Base-by-base conservation (phyloP, 2,888 invertebrate genomes). In the Alviniconcha strummeri region DNA sequence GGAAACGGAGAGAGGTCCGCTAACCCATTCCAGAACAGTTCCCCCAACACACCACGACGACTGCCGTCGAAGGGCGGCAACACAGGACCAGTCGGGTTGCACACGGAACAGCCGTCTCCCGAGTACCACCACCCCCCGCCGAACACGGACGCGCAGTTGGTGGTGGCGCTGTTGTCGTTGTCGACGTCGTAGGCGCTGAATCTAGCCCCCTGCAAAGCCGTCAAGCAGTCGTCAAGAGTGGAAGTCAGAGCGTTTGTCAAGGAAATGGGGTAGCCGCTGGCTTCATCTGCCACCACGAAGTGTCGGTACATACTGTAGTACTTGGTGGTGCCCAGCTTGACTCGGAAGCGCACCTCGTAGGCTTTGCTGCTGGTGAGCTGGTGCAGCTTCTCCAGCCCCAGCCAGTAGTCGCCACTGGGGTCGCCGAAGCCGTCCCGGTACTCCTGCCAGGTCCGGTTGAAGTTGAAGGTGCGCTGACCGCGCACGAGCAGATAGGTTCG, bases 381-480 rank as follows among this genome's bases (percentile, higher is more conserved):
- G 15, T 85, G 75, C 13, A 85, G 52, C 52, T 81, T 83, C 52
- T 85, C 83, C 55, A 83, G 72, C 2, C 85, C 85, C 55, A 85
- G 64, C 83, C 83, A 85, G 52, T 72, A 78, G 54, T 80, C 72
- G 5, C 56, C 74, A 17, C 2, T 57, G 0, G 1, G 15, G 54
- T 83, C 74, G 19, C 82, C 82, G 36, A 85, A 85, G 11, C 85
- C 85, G 55, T 77, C 64, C 13, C 67, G 74, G 81, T 81, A 83
- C 7, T 79, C 81, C 6, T 74, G n/a, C 81, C 74, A 81, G n/a
- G 77, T 83, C 13, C 77, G 72, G 67, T 85, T 83, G 67, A 81
- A 81, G 67, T 54, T 56, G 55, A 69, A 19, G 11, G 36, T 5
- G 13, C 17, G 67, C 56, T 56, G 6, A 7, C n/a, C 13, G 9